Evolutionary conservation across 2,888 invertebrate genomes (phyloP).

Genomic region (Dione vanillae): DNA sequence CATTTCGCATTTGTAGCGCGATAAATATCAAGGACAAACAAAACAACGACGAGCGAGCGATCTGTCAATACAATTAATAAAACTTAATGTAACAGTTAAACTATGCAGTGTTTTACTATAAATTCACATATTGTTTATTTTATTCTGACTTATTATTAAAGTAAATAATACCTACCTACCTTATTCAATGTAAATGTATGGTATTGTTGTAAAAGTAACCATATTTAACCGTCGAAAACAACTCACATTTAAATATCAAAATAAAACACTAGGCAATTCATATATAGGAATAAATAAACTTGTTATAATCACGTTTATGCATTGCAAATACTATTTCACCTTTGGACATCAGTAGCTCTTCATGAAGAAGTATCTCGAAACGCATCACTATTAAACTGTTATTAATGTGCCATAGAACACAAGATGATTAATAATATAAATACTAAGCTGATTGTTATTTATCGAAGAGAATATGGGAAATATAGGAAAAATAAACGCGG

Average conservation of each 20-base stretch:
- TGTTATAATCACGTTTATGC: not conserved
- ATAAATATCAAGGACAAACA: conserved; percentile 9
- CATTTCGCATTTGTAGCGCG: not conserved
- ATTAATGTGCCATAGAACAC: not conserved
- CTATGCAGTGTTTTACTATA: not conserved
- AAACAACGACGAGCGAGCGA: not conserved
- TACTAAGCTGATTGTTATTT: conserved; percentile 5
- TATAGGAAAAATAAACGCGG: conserved; percentile 29
- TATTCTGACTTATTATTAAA: too few relatives aligned
- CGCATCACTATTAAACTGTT: conserved; percentile 21
- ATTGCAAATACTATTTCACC: conserved; percentile 22
- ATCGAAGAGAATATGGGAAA: conserved; percentile 11
- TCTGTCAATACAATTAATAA: not conserved
- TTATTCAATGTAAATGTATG: not conserved
- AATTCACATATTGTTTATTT: too few relatives aligned
- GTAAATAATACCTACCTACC: not conserved
- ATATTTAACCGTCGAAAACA: not conserved
- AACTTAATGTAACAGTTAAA: not conserved
- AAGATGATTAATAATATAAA: not conserved
- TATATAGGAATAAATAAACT: not conserved
- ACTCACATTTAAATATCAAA: not conserved
- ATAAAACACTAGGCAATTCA: not conserved
- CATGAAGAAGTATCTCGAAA: conserved; percentile 14
- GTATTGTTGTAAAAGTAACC: not conserved
- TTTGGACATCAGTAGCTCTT: conserved; percentile 17